These are phyloP conservation scores for Lasius fuliginosus DNA, from an alignment of 2,888 invertebrate genomes.

Conservation along the genomic window DNA sequence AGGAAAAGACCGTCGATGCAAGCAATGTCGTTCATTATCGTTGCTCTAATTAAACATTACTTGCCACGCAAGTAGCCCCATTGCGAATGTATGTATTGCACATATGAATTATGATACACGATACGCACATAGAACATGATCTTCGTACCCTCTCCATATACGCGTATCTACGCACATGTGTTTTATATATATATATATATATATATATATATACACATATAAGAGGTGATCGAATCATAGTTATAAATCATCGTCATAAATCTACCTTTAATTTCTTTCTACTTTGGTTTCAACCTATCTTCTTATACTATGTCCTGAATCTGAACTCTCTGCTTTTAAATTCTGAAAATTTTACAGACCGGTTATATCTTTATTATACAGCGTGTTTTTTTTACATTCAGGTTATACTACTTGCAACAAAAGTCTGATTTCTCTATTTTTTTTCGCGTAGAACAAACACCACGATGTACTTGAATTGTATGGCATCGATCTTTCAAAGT, in stretches of 20 bases:
- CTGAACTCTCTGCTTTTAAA: not conserved
- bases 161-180: constrained; percentile 38
- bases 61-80: constrained; percentile 20
- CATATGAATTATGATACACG: constrained; percentile 51
- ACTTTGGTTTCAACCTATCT: not conserved
- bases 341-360: not conserved
- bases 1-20: constrained; percentile 23
- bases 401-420: not conserved
- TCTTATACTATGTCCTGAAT: not conserved
- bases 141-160: constrained; percentile 50
- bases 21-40: constrained; percentile 36
- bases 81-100: constrained; percentile 40
- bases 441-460: not conserved
- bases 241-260: constrained; percentile 6
- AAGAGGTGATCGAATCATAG: constrained; percentile 19
- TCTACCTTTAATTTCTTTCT: constrained; percentile 8
- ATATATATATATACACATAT: constrained; percentile 25
- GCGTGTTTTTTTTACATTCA: not conserved
- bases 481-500: constrained; percentile 27
- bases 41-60: constrained; percentile 37
- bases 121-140: constrained; percentile 52
- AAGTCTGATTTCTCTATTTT: not conserved
- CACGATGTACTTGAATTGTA: constrained; percentile 13
- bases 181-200: constrained; percentile 35
- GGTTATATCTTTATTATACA: not conserved